Evolutionary conservation across 37 sponge, comb jelly and placozoan species (phyloP), one percentile per base, ranked within the genome.

Genomic region (Hormiphora californensis): DNA sequence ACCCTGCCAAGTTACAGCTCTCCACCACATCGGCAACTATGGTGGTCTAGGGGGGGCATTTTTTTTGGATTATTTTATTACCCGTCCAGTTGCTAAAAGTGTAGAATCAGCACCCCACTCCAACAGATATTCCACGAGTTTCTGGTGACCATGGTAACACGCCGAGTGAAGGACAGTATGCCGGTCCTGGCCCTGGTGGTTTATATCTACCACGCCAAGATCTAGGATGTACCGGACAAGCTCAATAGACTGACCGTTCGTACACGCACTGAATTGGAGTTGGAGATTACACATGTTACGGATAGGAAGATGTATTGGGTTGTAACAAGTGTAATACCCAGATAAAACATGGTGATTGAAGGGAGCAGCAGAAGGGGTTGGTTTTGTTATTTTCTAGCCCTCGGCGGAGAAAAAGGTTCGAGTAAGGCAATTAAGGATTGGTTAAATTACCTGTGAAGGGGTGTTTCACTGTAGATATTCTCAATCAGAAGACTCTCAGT

Each of bases 391-490:
- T n/a, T n/a, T n/a, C n/a, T n/a, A n/a, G n/a, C n/a, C n/a, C n/a
- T n/a, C n/a, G n/a, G n/a, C n/a, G n/a, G n/a, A n/a, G n/a, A n/a
- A n/a, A n/a, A n/a, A n/a, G n/a, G n/a, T n/a, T n/a, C n/a, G n/a
- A n/a, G n/a, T n/a, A n/a, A n/a, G n/a, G n/a, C n/a, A n/a, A n/a
- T n/a, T n/a, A n/a, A n/a, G n/a, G n/a, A n/a, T n/a, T n/a, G n/a
- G n/a, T n/a, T n/a, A n/a, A n/a, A n/a, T 27, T 65, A 65, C 67
- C 67, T 65, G 67, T 65, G 67, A 11, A 65, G 37, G 28, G 67
- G 67, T 5, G 67, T 65, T 31, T 65, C 67, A 32, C 67, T 65
- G 67, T 65, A 65, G 67, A 65, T 65, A 17, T 65, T 65, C 37
- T 65, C 67, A 3, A 39, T 39, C 15, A 39, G 19, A 7, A 65